A percentile compares a stretch with the other conserved stretches of the same genome.
phyloP scores from a whole-genome alignment of 2,797 vertebrate genomes.

The Pseudocheirus occidentalis region DNA sequence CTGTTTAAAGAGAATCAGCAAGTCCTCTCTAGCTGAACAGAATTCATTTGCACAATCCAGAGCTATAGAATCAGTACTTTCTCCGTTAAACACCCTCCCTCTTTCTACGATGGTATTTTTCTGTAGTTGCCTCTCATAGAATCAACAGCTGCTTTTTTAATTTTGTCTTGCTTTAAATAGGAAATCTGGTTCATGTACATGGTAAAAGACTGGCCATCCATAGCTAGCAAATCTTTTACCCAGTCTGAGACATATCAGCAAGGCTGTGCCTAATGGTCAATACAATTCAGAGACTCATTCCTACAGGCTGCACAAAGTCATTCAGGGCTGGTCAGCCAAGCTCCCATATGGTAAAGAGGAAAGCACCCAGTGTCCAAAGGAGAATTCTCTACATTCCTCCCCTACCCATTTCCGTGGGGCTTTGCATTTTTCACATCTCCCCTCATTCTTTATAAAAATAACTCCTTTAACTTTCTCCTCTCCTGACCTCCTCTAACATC shows the following conservation, averaged over 20 bases:
- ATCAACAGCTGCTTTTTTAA: not conserved
- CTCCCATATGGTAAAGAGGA: not conserved
- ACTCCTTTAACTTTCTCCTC: constrained; percentile 66
- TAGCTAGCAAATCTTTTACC: constrained; percentile 1
- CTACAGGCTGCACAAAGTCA: not conserved
- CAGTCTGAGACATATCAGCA: not conserved
- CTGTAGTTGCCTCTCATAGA: not conserved
- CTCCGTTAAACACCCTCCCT: not conserved
- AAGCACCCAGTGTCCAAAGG: not conserved
- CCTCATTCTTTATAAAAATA: constrained; percentile 18
- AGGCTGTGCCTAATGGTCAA: not conserved
- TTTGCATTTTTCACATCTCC: not conserved
- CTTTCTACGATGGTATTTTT: not conserved
- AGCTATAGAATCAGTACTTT: not conserved
- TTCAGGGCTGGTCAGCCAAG: not conserved
- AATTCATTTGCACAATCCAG: not conserved
- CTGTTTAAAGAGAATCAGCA: not conserved
- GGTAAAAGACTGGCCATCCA: not conserved
- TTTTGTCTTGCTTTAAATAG: not conserved
- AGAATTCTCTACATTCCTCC: not conserved
- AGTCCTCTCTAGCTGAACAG: not conserved
- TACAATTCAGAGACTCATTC: not conserved
- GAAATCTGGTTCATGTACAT: not conserved
- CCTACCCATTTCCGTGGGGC: not conserved
- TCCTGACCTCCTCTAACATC: constrained; percentile 55